These are phyloP conservation scores for Pampus argenteus DNA, from an alignment of 2,797 vertebrate species.

Conservation along the genomic window DNA sequence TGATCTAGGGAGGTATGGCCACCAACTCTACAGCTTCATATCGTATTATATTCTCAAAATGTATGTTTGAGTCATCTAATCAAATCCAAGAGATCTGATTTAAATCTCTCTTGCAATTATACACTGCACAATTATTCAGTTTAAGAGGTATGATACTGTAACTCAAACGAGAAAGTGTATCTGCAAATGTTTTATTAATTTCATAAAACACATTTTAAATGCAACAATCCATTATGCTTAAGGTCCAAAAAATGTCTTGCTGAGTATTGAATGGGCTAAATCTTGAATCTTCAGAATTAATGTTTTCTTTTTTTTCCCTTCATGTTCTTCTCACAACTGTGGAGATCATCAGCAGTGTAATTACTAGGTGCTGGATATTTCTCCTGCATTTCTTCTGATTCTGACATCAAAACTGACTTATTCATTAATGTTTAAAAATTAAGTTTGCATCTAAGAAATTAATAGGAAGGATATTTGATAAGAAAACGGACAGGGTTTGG, in stretches of 20 bases:
- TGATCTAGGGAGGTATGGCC: not conserved
- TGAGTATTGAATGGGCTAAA: not conserved
- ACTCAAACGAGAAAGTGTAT: not conserved
- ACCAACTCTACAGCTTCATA: not conserved
- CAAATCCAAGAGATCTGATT: not conserved
- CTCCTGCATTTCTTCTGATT: conserved; percentile 41
- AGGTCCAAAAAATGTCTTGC: not conserved
- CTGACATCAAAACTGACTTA: conserved; percentile 53
- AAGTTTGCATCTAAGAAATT: conserved; percentile 27
- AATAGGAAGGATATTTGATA: conserved; percentile 36
- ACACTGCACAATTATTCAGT: not conserved
- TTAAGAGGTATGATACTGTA: not conserved
- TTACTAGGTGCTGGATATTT: conserved; percentile 39
- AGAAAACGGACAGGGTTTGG: conserved; percentile 21
- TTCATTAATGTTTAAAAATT: conserved; percentile 59
- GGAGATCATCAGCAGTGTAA: conserved; percentile 22
- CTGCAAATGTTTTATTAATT: not conserved
- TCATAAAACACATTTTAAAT: not conserved
- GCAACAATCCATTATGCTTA: not conserved
- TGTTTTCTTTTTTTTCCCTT: conserved; percentile 7
- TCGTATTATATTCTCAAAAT: not conserved
- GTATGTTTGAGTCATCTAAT: not conserved
- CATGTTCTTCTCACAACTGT: not conserved
- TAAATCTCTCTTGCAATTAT: not conserved
- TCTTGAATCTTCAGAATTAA: not conserved